Percentiles rank a stretch among this genome's conserved stretches.
Evolutionary conservation across 2,888 invertebrate species (phyloP).

Genomic region (Noctua fimbriata): DNA sequence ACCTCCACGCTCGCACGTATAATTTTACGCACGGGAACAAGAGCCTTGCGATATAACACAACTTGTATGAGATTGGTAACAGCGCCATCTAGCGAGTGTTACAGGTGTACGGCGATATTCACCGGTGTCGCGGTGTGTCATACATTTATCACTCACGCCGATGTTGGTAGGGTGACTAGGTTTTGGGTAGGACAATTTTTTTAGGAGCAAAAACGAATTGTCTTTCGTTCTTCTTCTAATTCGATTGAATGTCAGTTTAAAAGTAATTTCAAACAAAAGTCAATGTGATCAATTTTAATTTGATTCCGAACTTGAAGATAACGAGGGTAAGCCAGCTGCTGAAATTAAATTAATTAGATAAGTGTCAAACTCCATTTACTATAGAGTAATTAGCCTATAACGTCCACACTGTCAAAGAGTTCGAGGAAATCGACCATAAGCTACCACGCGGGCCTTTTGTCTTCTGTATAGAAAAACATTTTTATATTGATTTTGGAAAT

Average conservation of each 20-base stretch:
- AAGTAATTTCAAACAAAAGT: neutral
- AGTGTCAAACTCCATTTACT: neutral
- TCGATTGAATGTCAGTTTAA: neutral
- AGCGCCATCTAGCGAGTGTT: slow-evolving; percentile 52
- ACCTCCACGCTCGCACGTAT: neutral
- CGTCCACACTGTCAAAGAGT: neutral
- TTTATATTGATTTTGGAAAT: no score
- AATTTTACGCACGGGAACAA: slow-evolving; percentile 22
- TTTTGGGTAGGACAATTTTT: slow-evolving; percentile 2
- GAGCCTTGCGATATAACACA: slow-evolving; percentile 6
- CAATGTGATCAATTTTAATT: neutral
- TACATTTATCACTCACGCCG: slow-evolving; percentile 73
- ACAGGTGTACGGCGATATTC: slow-evolving; percentile 65
- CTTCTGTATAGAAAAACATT: no score
- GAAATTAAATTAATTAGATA: neutral
- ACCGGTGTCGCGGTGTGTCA: slow-evolving; percentile 71
- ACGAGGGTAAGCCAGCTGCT: neutral
- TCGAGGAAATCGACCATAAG: neutral
- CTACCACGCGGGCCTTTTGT: neutral
- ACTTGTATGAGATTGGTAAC: slow-evolving; percentile 31
- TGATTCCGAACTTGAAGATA: neutral
- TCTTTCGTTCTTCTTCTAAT: neutral
- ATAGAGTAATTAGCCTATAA: neutral
- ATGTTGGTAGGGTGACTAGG: slow-evolving; percentile 58
- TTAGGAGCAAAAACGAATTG: neutral